Evolutionary conservation across 2,797 vertebrate genomes (phyloP).

Genomic region (Hybognathus amarus): DNA sequence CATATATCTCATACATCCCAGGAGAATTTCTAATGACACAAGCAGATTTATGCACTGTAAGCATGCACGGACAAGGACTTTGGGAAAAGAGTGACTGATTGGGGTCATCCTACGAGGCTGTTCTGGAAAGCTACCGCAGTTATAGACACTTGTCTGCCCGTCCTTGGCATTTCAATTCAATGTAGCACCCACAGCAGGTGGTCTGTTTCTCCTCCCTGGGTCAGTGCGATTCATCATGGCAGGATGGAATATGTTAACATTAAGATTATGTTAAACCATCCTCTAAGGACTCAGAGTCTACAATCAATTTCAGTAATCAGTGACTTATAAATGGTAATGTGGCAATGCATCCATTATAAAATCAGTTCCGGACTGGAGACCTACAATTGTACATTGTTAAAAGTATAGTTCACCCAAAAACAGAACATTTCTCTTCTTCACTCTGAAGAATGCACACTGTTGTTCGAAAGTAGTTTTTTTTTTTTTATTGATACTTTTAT

Average conservation of each 20-base stretch:
- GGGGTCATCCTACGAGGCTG: conserved; percentile 49
- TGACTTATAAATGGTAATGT: conserved; percentile 66
- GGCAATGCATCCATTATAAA: conserved; percentile 63
- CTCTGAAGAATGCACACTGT: not conserved
- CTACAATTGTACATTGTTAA: conserved; percentile 2
- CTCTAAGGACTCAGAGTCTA: conserved; percentile 56
- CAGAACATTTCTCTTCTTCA: not conserved
- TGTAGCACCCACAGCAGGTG: conserved; percentile 65
- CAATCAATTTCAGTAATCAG: conserved; percentile 62
- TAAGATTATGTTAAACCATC: conserved; percentile 67
- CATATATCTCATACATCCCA: conserved; percentile 20
- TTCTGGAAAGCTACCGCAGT: conserved; percentile 63
- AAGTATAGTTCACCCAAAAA: conserved; percentile 1
- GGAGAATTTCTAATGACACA: conserved; percentile 47
- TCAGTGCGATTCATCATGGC: conserved; percentile 64
- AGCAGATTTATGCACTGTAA: conserved; percentile 20
- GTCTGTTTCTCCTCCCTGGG: conserved; percentile 58
- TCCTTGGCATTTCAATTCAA: conserved; percentile 68
- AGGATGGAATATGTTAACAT: conserved; percentile 69
- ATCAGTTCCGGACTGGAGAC: conserved; percentile 13
- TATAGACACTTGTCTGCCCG: conserved; percentile 57
- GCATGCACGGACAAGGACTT: conserved; percentile 39
- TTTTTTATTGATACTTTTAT: not conserved
- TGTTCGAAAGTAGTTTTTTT: not conserved
- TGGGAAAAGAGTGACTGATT: conserved; percentile 46